A percentile compares a stretch with the other conserved stretches of the same genome.
phyloP scores from a whole-genome alignment of 2,888 invertebrate species.

The Teinopalpus imperialis region DNA sequence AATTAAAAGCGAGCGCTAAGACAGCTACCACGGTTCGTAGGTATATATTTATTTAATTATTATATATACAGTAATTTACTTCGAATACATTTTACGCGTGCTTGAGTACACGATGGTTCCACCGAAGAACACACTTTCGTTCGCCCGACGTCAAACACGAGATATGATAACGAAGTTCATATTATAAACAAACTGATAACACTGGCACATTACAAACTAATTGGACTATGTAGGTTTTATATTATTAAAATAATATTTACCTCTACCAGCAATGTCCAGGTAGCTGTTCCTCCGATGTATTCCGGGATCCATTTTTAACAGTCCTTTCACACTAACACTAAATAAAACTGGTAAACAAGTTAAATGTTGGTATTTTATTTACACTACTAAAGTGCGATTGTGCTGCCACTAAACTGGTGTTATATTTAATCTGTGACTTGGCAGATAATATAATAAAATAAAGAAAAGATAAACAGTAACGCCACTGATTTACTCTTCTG shows the following conservation, averaged over 20 bases:
- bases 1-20: too few relatives aligned
- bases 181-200: conserved; percentile 9
- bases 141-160: background rate
- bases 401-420: conserved; percentile 1
- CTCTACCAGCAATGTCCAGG: conserved; percentile 14
- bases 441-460: background rate
- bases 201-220: background rate
- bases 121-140: too few relatives aligned
- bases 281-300: conserved; percentile 10
- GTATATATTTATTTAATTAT: too few relatives aligned
- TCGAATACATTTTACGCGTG: too few relatives aligned
- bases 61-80: too few relatives aligned
- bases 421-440: background rate
- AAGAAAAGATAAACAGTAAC: too few relatives aligned
- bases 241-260: conserved; percentile 5
- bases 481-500: too few relatives aligned
- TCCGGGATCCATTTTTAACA: background rate
- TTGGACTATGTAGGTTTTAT: background rate
- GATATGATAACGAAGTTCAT: background rate
- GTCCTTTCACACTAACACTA: background rate
- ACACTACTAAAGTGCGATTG: background rate
- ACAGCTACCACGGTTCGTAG: too few relatives aligned
- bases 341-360: background rate
- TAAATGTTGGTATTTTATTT: background rate
- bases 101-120: too few relatives aligned